Conservation (phyloP, 1,140 invertebrate genomes). For the Lamellibrachia luymesi region DNA sequence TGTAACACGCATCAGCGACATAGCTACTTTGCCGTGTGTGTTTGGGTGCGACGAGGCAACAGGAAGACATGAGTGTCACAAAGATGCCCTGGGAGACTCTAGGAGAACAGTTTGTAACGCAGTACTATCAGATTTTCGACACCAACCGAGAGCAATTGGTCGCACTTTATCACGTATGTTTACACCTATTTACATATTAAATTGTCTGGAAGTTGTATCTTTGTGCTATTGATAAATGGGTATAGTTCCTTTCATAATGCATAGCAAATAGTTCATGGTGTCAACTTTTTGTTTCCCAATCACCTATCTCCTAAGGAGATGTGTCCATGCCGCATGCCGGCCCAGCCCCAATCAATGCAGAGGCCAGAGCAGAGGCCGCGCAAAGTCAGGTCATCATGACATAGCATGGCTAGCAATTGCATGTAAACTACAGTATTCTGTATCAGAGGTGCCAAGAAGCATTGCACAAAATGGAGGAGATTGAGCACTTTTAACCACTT, state of each 20-base stretch:
- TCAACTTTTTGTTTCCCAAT: not conserved
- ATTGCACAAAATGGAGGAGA: too few relatives aligned
- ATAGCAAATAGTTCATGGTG: not conserved
- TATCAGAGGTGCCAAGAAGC: too few relatives aligned
- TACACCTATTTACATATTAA: not conserved
- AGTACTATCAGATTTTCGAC: conserved; percentile 14
- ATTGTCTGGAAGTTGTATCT: not conserved
- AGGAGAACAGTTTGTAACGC: conserved; percentile 14
- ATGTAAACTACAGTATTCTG: too few relatives aligned
- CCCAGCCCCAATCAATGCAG: not conserved
- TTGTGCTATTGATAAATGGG: not conserved
- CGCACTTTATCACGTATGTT: conserved; percentile 9
- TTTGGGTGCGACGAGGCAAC: not conserved
- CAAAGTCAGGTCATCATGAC: too few relatives aligned
- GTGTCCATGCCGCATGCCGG: not conserved
- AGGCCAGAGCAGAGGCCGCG: too few relatives aligned
- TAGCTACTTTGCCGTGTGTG: not conserved
- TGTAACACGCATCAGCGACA: not conserved
- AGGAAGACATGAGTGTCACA: not conserved
- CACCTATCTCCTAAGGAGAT: not conserved
- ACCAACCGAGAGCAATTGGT: conserved; percentile 2
- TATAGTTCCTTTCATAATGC: not conserved
- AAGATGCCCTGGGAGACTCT: conserved; percentile 1
- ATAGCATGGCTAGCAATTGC: too few relatives aligned
- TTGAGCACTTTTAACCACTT: too few relatives aligned